Conservation (phyloP, 2,113 vertebrate genomes). For the Callopanchax toddi region DNA sequence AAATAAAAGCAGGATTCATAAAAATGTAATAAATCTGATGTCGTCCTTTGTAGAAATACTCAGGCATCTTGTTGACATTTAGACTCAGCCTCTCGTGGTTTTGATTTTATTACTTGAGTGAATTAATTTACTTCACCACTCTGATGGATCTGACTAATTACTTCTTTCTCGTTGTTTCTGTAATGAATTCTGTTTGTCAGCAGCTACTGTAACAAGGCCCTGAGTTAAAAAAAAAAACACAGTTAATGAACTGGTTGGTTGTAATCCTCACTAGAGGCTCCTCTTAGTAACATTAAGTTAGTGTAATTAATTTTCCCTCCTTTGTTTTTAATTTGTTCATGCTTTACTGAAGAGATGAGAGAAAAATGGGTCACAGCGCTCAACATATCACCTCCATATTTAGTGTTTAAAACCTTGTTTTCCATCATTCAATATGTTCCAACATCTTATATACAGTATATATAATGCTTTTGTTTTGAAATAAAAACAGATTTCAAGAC, state of each 20-base stretch:
- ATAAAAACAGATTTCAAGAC: too few relatives aligned
- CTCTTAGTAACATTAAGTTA: conserved; percentile 36
- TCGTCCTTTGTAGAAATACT: conserved; percentile 1
- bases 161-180: conserved; percentile 55
- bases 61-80: conserved; percentile 15
- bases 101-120: conserved; percentile 47
- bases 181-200: conserved; percentile 67
- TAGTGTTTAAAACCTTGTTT: background rate
- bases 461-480: too few relatives aligned
- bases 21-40: too few relatives aligned
- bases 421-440: background rate
- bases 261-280: conserved; percentile 31
- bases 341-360: conserved; percentile 4
- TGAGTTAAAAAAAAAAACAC: conserved; percentile 45
- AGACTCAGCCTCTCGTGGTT: conserved; percentile 23
- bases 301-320: conserved; percentile 52
- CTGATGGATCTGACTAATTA: conserved; percentile 52
- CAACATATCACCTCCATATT: background rate
- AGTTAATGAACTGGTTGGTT: conserved; percentile 50
- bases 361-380: background rate
- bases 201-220: conserved; percentile 37
- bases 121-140: conserved; percentile 28
- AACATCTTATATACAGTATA: too few relatives aligned
- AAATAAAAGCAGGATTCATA: background rate
- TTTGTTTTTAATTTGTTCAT: background rate